Evolutionary conservation across 2,797 vertebrate species (phyloP).

Genomic region (Enteromius treurensis): DNA sequence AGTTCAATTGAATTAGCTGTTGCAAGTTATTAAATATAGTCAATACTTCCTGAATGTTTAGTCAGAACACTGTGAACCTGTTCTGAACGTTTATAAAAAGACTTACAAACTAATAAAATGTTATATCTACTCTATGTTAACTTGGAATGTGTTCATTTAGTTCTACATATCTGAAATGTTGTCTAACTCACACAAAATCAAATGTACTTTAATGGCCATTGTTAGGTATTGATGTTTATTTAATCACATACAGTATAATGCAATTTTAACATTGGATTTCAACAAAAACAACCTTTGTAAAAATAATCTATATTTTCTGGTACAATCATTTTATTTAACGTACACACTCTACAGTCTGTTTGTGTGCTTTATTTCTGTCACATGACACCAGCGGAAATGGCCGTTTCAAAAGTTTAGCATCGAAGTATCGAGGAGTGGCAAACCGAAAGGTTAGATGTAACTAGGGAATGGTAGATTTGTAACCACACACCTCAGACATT

Average conservation of each 20-base stretch:
- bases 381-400: background rate
- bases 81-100: background rate
- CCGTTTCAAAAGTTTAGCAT: background rate
- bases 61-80: background rate
- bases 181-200: background rate
- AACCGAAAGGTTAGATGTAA: slow-evolving; percentile 36
- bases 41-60: background rate
- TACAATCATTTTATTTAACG: background rate
- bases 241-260: background rate
- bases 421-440: slow-evolving; percentile 42
- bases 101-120: background rate
- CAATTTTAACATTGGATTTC: background rate
- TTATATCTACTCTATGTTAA: background rate
- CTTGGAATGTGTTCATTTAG: background rate
- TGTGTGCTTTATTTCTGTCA: slow-evolving; percentile 14
- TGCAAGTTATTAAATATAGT: background rate
- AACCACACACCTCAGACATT: slow-evolving; percentile 4
- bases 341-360: background rate
- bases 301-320: too few relatives aligned
- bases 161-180: background rate
- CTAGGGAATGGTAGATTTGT: slow-evolving; percentile 11
- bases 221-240: background rate
- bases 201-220: background rate
- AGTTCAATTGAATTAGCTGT: too few relatives aligned
- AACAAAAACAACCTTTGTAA: background rate